phyloP scores from a whole-genome alignment of 1,140 invertebrate genomes.

The Drosophila littoralis region DNA sequence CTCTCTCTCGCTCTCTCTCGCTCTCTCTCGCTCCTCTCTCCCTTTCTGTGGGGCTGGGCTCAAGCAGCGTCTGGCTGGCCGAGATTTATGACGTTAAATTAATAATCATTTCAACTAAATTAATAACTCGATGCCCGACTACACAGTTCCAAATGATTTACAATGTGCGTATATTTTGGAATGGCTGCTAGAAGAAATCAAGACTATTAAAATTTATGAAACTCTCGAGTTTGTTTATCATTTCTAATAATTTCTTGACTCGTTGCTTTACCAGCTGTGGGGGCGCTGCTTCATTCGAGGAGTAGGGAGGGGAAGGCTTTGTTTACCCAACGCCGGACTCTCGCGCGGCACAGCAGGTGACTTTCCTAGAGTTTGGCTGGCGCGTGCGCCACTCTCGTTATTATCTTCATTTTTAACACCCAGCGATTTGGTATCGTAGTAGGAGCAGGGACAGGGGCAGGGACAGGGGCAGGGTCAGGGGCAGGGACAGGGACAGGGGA shows the following conservation, averaged over 20 bases:
- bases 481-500: neutral
- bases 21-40: neutral
- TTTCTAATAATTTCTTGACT: conserved; percentile 55
- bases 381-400: conserved; percentile 74
- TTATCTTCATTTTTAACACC: conserved; percentile 81
- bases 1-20: neutral
- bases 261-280: conserved; percentile 3
- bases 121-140: conserved; percentile 59
- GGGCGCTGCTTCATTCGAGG: conserved; percentile 46
- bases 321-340: conserved; percentile 24
- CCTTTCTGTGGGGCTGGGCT: neutral
- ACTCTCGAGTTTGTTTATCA: conserved; percentile 57
- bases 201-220: conserved; percentile 56
- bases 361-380: conserved; percentile 54
- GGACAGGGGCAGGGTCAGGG: too few species aligned
- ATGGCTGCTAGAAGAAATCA: conserved; percentile 17
- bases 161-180: conserved; percentile 63
- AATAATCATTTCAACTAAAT: conserved; percentile 78
- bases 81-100: conserved; percentile 74
- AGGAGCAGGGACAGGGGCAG: neutral
- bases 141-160: conserved; percentile 63
- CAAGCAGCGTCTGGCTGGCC: conserved; percentile 29
- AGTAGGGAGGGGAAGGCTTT: conserved; percentile 31
- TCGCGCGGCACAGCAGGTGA: conserved; percentile 65
- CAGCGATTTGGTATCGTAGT: conserved; percentile 11